A percentile compares a stretch with the other conserved stretches of the same genome.
phyloP scores from a whole-genome alignment of 37 sponge, comb jelly and placozoan genomes.

The Spongia lamella region DNA sequence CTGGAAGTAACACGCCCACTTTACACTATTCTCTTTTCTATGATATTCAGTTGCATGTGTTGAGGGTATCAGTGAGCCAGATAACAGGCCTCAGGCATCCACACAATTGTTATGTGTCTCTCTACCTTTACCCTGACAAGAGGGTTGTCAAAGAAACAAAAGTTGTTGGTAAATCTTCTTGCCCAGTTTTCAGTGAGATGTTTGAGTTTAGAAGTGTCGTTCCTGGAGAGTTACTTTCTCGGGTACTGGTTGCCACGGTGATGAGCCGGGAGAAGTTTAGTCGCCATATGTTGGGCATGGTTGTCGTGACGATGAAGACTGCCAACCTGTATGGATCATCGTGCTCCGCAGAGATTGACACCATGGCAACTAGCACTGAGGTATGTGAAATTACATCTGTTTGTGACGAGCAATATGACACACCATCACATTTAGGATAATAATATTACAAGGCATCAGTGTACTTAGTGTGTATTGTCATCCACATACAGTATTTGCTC shows the following conservation, averaged over 20 bases:
- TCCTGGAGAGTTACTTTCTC: slow-evolving; percentile 15
- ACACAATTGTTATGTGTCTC: slow-evolving; percentile 24
- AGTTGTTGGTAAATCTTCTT: slow-evolving; percentile 12
- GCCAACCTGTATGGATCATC: slow-evolving; percentile 52
- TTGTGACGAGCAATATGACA: too few species aligned
- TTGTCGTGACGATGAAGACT: slow-evolving; percentile 28
- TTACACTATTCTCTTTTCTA: slow-evolving; percentile 63
- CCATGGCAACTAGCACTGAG: too few species aligned
- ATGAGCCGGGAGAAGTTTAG: slow-evolving; percentile 14
- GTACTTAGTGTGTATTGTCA: too few species aligned
- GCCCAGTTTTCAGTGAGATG: slow-evolving; percentile 55
- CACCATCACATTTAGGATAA: slow-evolving; percentile 9
- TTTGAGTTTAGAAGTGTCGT: slow-evolving; percentile 58
- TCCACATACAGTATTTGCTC: too few species aligned
- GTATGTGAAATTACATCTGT: too few species aligned
- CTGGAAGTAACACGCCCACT: slow-evolving; percentile 8
- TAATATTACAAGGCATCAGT: background rate
- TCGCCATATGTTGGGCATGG: slow-evolving; percentile 29
- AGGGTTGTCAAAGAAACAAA: slow-evolving; percentile 47
- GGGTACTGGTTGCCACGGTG: slow-evolving; percentile 32
- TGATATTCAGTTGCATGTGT: slow-evolving; percentile 47
- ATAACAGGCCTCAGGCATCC: slow-evolving; percentile 1
- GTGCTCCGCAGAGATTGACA: too few species aligned
- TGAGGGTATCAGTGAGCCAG: slow-evolving; percentile 46
- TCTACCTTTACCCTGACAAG: slow-evolving; percentile 62